A percentile compares a stretch with the other conserved stretches of the same genome.
Evolutionary conservation across 2,888 invertebrate genomes (phyloP).

Genomic region (Apodemia hepburni): DNA sequence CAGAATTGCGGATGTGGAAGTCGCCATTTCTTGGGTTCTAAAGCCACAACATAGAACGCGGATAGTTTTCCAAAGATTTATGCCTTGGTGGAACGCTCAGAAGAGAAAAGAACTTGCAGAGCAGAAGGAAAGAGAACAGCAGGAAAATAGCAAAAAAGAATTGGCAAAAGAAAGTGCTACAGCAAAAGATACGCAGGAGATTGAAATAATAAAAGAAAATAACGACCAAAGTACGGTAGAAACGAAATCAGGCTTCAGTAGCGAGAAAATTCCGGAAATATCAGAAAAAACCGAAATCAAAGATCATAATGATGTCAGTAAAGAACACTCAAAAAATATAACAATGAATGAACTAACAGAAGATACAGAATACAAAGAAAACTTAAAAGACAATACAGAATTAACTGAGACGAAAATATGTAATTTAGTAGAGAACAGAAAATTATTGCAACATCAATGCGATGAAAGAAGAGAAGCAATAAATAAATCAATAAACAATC

Average conservation of each 20-base stretch:
- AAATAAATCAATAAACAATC: not conserved
- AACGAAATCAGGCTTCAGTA: not conserved
- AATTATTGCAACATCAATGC: not conserved
- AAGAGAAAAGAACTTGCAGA: conserved; percentile 58
- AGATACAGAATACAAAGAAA: not conserved
- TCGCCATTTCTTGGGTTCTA: conserved; percentile 74
- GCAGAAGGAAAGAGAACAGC: conserved; percentile 39
- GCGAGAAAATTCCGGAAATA: not conserved
- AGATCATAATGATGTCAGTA: not conserved
- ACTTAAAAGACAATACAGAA: not conserved
- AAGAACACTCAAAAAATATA: not conserved
- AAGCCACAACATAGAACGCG: conserved; percentile 68
- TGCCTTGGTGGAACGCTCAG: conserved; percentile 71
- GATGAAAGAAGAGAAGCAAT: not conserved
- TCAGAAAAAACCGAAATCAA: not conserved
- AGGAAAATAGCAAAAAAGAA: not conserved
- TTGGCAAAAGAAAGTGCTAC: not conserved
- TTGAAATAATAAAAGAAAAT: not conserved
- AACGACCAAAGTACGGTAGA: not conserved
- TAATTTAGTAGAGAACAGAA: not conserved
- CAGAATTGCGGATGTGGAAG: conserved; percentile 72
- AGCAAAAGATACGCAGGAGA: not conserved
- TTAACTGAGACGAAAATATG: not conserved
- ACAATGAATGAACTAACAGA: not conserved
- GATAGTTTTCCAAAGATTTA: conserved; percentile 73